phyloP scores from a whole-genome alignment of 2,797 vertebrate species.

The Muscicapa comitata region DNA sequence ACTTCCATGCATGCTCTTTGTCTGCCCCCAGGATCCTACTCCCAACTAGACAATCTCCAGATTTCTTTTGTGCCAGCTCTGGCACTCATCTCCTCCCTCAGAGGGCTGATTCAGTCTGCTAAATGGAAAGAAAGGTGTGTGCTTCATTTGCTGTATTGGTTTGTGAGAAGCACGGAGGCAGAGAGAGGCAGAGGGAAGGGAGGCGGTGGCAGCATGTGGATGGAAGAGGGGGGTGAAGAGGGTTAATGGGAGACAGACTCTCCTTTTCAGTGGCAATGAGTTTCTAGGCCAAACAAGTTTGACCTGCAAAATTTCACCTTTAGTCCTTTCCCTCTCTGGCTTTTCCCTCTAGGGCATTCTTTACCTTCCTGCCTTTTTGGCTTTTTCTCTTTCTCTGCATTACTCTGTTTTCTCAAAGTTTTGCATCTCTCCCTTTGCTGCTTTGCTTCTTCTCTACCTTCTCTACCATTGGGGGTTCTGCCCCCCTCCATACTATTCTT shows the following conservation, averaged over 20 bases:
- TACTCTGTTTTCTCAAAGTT: background rate
- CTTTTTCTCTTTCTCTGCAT: background rate
- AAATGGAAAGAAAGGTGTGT: background rate
- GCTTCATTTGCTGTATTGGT: background rate
- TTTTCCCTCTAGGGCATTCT: background rate
- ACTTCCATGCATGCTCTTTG: background rate
- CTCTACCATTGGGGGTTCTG: background rate
- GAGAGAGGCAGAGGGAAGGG: background rate
- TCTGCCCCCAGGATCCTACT: background rate
- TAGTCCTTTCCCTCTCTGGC: background rate
- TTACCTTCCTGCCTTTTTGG: background rate
- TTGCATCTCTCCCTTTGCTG: background rate
- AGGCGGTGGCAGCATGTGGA: rapidly evolving
- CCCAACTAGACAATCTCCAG: background rate
- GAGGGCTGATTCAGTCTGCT: background rate
- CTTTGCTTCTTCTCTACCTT: background rate
- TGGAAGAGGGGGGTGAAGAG: background rate
- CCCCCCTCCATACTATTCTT: background rate
- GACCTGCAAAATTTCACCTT: background rate
- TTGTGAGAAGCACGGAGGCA: background rate
- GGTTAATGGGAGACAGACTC: background rate
- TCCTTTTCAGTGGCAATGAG: background rate
- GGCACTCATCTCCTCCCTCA: background rate
- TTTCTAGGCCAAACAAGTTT: background rate
- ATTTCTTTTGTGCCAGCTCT: background rate